Conservation (phyloP, 2,113 vertebrate genomes). For the Trachemys scripta region DNA sequence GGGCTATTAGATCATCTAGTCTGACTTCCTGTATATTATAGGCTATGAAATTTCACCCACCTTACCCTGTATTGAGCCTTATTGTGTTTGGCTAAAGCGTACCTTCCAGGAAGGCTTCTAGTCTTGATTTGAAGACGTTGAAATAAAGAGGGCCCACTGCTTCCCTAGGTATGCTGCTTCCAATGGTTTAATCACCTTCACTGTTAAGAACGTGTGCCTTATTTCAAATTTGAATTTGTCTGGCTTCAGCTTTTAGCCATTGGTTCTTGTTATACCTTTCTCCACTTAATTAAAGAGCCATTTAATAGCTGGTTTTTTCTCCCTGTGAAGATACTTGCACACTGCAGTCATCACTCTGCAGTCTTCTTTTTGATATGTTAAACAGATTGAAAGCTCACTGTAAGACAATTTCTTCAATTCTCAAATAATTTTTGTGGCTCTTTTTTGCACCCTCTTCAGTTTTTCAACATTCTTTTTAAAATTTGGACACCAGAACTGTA, state of each 20-base stretch:
- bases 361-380: neutral
- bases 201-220: neutral
- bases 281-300: neutral
- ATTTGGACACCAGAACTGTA: neutral
- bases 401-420: neutral
- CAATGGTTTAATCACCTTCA: neutral
- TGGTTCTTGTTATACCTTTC: neutral
- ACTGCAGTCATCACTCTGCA: neutral
- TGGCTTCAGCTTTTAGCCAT: neutral
- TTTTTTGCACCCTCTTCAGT: neutral
- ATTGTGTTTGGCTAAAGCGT: neutral
- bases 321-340: neutral
- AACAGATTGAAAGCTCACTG: neutral
- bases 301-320: neutral
- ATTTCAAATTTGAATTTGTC: neutral
- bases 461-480: neutral
- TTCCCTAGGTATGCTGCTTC: neutral
- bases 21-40: neutral
- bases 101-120: neutral
- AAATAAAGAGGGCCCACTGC: neutral
- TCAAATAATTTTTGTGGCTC: rapidly evolving
- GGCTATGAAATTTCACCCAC: neutral
- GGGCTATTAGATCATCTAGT: neutral
- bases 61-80: neutral
- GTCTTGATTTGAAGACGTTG: neutral